Evolutionary conservation across 2,113 vertebrate species (phyloP), one percentile per base, ranked within the genome.

Genomic region (Hippocampus zosterae): DNA sequence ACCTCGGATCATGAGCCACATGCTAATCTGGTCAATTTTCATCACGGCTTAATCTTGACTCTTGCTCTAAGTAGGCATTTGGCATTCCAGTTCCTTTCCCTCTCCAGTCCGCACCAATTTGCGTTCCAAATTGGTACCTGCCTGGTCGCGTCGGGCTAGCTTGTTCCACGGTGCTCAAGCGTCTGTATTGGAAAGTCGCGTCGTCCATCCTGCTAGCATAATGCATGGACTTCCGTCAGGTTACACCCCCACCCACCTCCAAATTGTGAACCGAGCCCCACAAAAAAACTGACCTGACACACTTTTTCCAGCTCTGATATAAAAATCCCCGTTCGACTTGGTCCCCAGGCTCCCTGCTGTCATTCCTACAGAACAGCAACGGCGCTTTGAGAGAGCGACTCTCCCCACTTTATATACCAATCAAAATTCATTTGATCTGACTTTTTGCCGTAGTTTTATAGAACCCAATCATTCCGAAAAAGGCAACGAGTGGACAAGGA

Each of bases 331-430:
- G 15, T 27, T 59, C 56, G 13, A 59, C 56, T 15, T 29, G 19
- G 25, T 29, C 27, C 56, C 56, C 7, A 2, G 12, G 13, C 1
- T 59, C 16, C 8, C 13, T 8, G 27, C 18, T 59, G 12, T 59
- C 25, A 25, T 29, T 59, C 18, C 5, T 59, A 59, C 27, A 29
- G 53, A 56, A 57, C 15, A n/a, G 65, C 29, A 18, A 7, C 16
- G 69, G 69, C 44, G 73, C 65, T 73, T 70, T 50, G 11, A 69
- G 77, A 84, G 70, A 57, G 79, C 68, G 52, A 21, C 42, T 44
- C 41, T 29, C 18, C 53, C 60, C 13, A 33, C 18, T 81, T 66
- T 59, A 67, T 48, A 56, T 73, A 72, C 62, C 70, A 64, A 25
- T 76, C 68, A 74, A 44, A 19, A 23, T 63, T 52, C 5, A 7